These are phyloP conservation scores for Notodonta ziczac DNA, from an alignment of 2,888 invertebrate genomes.

Conservation along the genomic window DNA sequence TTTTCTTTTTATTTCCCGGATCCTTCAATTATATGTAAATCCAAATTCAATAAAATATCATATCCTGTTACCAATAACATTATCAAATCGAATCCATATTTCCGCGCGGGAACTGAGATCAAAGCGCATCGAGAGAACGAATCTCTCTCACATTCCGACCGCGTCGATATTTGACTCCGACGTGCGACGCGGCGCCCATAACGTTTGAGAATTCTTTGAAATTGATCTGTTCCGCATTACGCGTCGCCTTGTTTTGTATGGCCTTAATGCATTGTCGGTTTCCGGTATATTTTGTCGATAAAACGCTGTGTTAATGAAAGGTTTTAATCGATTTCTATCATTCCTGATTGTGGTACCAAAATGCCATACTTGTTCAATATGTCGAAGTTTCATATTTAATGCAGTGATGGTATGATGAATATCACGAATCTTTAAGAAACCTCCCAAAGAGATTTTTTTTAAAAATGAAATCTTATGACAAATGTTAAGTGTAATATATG, in stretches of 20 bases:
- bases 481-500: too few species aligned
- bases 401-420: too few species aligned
- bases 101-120: not conserved
- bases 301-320: not conserved
- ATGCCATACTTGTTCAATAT: too few species aligned
- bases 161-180: not conserved
- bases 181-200: not conserved
- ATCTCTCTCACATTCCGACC: not conserved
- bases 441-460: too few species aligned
- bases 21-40: too few species aligned
- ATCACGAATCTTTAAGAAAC: too few species aligned
- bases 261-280: not conserved
- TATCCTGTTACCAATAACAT: conserved; percentile 2
- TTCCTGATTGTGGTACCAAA: too few species aligned
- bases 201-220: not conserved
- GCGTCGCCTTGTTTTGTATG: not conserved
- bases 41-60: not conserved
- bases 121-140: not conserved
- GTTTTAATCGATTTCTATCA: not conserved
- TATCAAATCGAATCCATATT: conserved; percentile 2
- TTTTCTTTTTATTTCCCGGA: too few species aligned
- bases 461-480: too few species aligned
- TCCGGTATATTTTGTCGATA: not conserved
- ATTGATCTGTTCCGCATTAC: conserved; percentile 2
- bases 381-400: too few species aligned